A percentile compares a stretch with the other conserved stretches of the same genome.
phyloP scores from a whole-genome alignment of 2,113 vertebrate species.

The Brachyistius frenatus region DNA sequence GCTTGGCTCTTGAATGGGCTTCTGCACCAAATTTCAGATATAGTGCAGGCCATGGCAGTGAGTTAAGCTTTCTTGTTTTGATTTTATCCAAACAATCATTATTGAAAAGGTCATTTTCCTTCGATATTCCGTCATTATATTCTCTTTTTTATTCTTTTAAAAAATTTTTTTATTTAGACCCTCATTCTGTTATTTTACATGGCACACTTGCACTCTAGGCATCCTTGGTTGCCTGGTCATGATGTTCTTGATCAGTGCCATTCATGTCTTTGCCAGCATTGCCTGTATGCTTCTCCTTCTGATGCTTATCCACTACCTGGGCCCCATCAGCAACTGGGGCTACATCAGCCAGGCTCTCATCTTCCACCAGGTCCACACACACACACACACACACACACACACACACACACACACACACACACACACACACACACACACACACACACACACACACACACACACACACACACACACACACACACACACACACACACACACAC shows the following conservation, averaged over 20 bases:
- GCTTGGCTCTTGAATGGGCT: slow-evolving; percentile 90
- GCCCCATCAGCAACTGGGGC: slow-evolving; percentile 87
- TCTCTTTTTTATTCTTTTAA: no score
- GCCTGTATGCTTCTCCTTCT: slow-evolving; percentile 86
- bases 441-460: no score
- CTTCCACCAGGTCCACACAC: slow-evolving; percentile 83
- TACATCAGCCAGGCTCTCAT: slow-evolving; percentile 88
- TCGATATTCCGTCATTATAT: not conserved
- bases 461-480: not conserved
- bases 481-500: not conserved
- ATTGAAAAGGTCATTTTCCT: not conserved
- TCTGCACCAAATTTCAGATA: slow-evolving; percentile 89
- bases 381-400: no score
- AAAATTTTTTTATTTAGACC: slow-evolving; percentile 70
- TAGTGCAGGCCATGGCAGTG: not conserved
- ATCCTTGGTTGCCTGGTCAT: slow-evolving; percentile 85
- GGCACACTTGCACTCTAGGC: slow-evolving; percentile 86
- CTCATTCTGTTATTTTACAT: slow-evolving; percentile 86
- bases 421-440: no score
- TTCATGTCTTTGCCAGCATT: slow-evolving; percentile 84
- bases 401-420: no score
- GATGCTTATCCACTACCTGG: slow-evolving; percentile 83
- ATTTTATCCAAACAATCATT: not conserved
- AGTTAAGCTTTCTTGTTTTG: not conserved
- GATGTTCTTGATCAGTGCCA: slow-evolving; percentile 87